Evolutionary conservation across 1,140 invertebrate genomes (phyloP).

Genomic region (Drosophila carrolli): DNA sequence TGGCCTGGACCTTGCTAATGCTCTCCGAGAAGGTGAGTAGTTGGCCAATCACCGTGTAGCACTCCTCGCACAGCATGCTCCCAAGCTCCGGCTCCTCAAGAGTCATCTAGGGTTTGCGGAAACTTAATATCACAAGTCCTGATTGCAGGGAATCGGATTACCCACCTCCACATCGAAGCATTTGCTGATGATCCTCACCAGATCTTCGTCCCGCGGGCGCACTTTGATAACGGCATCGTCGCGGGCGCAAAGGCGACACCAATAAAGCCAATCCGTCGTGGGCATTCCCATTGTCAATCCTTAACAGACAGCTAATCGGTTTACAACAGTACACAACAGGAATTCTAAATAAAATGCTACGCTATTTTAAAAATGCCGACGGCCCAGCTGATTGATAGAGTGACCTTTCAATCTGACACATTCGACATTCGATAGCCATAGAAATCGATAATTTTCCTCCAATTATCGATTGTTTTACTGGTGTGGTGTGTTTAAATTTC

Average conservation of each 20-base stretch:
- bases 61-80: constrained; percentile 53
- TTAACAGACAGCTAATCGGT: background rate
- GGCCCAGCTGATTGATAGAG: background rate
- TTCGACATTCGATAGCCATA: too few species aligned
- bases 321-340: background rate
- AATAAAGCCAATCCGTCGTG: constrained; percentile 42
- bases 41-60: constrained; percentile 33
- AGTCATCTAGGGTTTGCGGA: constrained; percentile 35
- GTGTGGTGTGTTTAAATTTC: too few species aligned
- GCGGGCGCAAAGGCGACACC: constrained; percentile 61
- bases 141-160: background rate
- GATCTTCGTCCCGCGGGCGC: constrained; percentile 23
- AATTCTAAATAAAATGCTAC: background rate
- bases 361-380: background rate
- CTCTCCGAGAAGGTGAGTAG: constrained; percentile 37
- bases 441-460: too few species aligned
- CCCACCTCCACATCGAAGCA: constrained; percentile 64
- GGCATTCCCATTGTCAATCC: constrained; percentile 5
- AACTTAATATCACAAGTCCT: background rate
- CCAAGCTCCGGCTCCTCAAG: constrained; percentile 55
- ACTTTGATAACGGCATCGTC: constrained; percentile 41
- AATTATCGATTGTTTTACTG: too few species aligned
- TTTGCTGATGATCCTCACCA: constrained; percentile 50
- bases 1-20: constrained; percentile 66
- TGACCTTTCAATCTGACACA: too few species aligned